phyloP scores from a whole-genome alignment of 2,888 invertebrate species.

The Copidosoma aretas region DNA sequence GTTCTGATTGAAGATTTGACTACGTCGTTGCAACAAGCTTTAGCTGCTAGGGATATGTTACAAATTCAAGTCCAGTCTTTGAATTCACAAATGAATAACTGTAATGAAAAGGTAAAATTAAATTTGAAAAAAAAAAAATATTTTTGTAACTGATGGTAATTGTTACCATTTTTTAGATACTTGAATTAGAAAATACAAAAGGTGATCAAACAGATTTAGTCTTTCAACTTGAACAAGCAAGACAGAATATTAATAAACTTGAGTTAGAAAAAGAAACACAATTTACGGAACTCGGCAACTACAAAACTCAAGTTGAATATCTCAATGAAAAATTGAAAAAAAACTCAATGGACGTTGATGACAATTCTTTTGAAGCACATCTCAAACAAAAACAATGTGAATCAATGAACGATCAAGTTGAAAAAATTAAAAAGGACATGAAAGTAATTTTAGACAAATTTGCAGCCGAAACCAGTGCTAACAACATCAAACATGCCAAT shows the following conservation, averaged over 20 bases:
- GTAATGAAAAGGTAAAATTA: slow-evolving; percentile 31
- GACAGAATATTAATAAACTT: slow-evolving; percentile 59
- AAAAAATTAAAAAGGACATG: slow-evolving; percentile 58
- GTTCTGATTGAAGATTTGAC: slow-evolving; percentile 76
- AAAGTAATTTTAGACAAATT: slow-evolving; percentile 55
- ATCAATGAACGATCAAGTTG: slow-evolving; percentile 44
- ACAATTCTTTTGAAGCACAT: slow-evolving; percentile 48
- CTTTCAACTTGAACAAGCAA: slow-evolving; percentile 46
- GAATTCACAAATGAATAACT: slow-evolving; percentile 61
- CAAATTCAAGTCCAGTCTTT: slow-evolving; percentile 68
- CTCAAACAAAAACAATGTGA: slow-evolving; percentile 54
- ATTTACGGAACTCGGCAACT: slow-evolving; percentile 59
- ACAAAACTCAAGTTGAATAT: slow-evolving; percentile 53
- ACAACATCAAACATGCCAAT: slow-evolving; percentile 49
- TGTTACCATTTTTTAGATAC: slow-evolving; percentile 53
- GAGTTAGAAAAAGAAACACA: slow-evolving; percentile 68
- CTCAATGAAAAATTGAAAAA: slow-evolving; percentile 52
- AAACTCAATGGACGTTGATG: slow-evolving; percentile 47
- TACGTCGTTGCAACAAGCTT: slow-evolving; percentile 73
- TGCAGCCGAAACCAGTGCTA: slow-evolving; percentile 49
- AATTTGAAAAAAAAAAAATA: slow-evolving; percentile 54
- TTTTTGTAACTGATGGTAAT: background rate
- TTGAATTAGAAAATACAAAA: slow-evolving; percentile 51
- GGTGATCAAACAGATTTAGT: slow-evolving; percentile 47
- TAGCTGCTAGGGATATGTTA: slow-evolving; percentile 69